Evolutionary conservation across 2,113 vertebrate genomes (phyloP).

Genomic region (Sceloporus tristichus): DNA sequence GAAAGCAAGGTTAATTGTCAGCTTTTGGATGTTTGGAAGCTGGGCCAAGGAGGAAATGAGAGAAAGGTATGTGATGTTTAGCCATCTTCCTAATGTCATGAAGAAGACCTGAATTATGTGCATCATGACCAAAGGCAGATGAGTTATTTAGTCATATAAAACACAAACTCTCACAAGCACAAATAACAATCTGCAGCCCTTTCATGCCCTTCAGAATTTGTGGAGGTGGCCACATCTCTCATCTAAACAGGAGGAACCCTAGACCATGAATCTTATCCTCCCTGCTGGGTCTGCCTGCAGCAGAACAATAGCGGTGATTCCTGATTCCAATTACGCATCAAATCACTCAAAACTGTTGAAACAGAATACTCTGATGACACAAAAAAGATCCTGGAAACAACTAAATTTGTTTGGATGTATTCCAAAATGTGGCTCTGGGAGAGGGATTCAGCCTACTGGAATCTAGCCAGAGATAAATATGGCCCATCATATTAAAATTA

Average conservation of each 20-base stretch:
- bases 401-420: conserved; percentile 48
- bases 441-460: conserved; percentile 51
- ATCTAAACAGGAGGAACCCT: background rate
- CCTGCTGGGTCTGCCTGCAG: background rate
- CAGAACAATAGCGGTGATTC: conserved; percentile 29
- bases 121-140: no score
- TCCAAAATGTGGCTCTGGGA: conserved; percentile 19
- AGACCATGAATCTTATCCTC: background rate
- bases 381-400: conserved; percentile 54
- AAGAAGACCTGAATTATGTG: no score
- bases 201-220: no score
- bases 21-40: no score
- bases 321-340: conserved; percentile 51
- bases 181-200: no score
- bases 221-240: no score
- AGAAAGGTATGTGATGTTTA: background rate
- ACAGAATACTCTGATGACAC: conserved; percentile 58
- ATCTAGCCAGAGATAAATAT: conserved; percentile 59
- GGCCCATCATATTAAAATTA: conserved; percentile 41
- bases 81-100: no score
- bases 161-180: no score
- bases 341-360: conserved; percentile 35
- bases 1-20: background rate
- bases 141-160: no score
- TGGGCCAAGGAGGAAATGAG: background rate